Percentiles rank a stretch among this genome's conserved stretches.
Evolutionary conservation across 2,113 vertebrate genomes (phyloP).

Genomic region (Hippocampus abdominalis): DNA sequence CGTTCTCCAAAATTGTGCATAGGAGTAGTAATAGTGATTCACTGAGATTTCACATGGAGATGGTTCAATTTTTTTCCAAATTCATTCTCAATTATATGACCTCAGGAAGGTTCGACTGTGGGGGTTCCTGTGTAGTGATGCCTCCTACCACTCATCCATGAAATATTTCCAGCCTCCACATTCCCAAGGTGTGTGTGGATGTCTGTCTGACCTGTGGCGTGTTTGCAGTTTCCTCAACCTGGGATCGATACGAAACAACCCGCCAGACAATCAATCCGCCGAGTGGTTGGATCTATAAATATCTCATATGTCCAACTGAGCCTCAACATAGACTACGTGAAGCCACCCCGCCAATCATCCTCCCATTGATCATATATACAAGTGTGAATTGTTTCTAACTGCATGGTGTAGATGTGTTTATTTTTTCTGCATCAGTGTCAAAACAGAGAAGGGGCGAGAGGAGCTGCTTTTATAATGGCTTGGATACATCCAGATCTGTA

Average conservation of each 20-base stretch:
- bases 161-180: slow-evolving; percentile 27
- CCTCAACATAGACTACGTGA: slow-evolving; percentile 30
- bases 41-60: not conserved
- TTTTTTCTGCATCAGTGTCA: slow-evolving; percentile 48
- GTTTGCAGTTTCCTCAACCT: slow-evolving; percentile 54
- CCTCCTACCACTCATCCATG: slow-evolving; percentile 6
- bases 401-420: slow-evolving; percentile 26
- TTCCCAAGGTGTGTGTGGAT: slow-evolving; percentile 28
- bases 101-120: not conserved
- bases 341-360: slow-evolving; percentile 42
- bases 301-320: slow-evolving; percentile 56
- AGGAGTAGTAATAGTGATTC: not conserved
- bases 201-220: slow-evolving; percentile 38
- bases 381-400: slow-evolving; percentile 43
- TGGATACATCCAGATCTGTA: slow-evolving; percentile 2
- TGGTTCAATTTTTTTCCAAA: not conserved
- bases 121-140: not conserved
- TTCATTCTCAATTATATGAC: not conserved
- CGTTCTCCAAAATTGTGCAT: not conserved
- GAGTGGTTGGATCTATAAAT: slow-evolving; percentile 56
- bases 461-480: slow-evolving; percentile 2
- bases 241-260: slow-evolving; percentile 56
- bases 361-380: slow-evolving; percentile 52
- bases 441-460: slow-evolving; percentile 16
- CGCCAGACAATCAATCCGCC: slow-evolving; percentile 55